Conservation (phyloP, 2,888 invertebrate species). For the Lypha dubia region DNA sequence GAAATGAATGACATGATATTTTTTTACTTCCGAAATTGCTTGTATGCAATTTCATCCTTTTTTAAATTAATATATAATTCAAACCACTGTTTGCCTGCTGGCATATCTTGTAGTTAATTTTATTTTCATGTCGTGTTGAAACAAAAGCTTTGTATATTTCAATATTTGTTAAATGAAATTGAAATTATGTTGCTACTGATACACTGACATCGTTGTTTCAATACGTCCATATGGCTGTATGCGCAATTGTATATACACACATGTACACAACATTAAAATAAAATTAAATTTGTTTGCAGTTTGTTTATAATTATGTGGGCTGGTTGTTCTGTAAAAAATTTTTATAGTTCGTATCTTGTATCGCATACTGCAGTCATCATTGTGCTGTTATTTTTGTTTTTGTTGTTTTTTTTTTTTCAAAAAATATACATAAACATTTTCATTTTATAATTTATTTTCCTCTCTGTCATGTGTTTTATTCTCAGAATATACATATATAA, state of each 20-base stretch:
- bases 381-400: no score
- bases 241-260: background rate
- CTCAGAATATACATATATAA: background rate
- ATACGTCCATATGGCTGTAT: background rate
- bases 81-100: background rate
- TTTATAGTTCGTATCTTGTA: background rate
- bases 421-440: conserved; percentile 11
- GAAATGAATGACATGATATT: no score
- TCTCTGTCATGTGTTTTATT: background rate
- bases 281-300: conserved; percentile 15
- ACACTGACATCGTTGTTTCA: conserved; percentile 13
- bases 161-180: conserved; percentile 63
- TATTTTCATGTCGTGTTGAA: conserved; percentile 11
- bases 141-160: conserved; percentile 23
- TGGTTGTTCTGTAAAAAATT: conserved; percentile 20
- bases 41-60: background rate
- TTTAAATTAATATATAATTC: background rate
- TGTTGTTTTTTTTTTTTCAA: background rate
- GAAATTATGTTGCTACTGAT: conserved; percentile 47
- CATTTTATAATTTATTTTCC: background rate
- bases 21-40: background rate
- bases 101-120: conserved; percentile 1
- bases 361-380: conserved; percentile 26
- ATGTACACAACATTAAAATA: conserved; percentile 16
- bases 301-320: conserved; percentile 47